Evolutionary conservation across 2,113 vertebrate genomes (phyloP), one percentile per base, ranked within the genome.

Genomic region (Hippoglossus stenolepis): DNA sequence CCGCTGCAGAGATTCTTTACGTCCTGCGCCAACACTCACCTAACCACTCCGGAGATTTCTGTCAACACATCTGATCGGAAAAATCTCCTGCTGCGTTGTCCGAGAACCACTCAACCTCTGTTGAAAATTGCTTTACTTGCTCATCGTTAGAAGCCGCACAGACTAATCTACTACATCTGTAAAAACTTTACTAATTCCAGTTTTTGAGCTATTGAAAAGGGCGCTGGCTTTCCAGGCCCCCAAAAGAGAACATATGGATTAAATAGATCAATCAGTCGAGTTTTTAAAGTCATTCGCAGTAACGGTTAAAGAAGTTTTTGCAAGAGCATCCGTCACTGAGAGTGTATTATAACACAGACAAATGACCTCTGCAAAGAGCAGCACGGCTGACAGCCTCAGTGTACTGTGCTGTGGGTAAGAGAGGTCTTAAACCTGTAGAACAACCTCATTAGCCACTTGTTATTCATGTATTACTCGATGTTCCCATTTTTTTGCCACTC

Each of bases 391-490:
- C 53, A 31, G 5, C 20, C 15, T 17, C 4, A n/a, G 2, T 35
- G 14, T 17, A 17, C 21, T 40, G 14, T 1, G 6, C 14, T 6
- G 28, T n/a, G 20, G 18, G 18, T 54, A 5, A 23, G 59, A 28
- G 23, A 61, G 18, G 20, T 47, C 24, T 58, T 70, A 13, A 62
- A 73, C 73, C 61, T 61, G 65, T 51, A 8, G 67, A 53, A 28
- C 71, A 23, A 14, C 64, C 60, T 57, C 1, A 61, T 65, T 65
- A 73, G 47, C 65, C 76, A 38, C 67, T 74, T 84, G 51, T 40
- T 78, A 69, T 84, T 85, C 64, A 66, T 75, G 72, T 45, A 59
- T 10, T 74, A 56, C 24, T 21, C 59, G 17, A 77, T 73, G 65
- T 76, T 73, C 49, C 65, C 11, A 60, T 28, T 68, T 70, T 70